Evolutionary conservation across 2,888 invertebrate genomes (phyloP).

Genomic region (Cacoxenus indagator): DNA sequence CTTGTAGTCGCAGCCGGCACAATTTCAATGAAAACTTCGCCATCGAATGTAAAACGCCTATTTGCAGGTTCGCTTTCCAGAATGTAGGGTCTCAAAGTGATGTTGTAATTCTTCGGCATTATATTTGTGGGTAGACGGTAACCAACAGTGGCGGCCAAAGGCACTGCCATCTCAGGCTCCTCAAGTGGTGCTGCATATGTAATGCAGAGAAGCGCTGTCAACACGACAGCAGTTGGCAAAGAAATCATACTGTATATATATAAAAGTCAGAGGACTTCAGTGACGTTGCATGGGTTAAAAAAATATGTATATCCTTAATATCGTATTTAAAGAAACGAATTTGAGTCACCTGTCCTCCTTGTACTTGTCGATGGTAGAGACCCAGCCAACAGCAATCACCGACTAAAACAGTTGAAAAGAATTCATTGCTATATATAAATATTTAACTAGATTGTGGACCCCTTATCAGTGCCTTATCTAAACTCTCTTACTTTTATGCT

Average conservation of each 20-base stretch:
- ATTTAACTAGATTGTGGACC: neutral
- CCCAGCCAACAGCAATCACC: no score
- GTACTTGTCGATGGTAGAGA: no score
- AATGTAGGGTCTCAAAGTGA: conserved; percentile 73
- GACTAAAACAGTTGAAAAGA: neutral
- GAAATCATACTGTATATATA: conserved; percentile 38
- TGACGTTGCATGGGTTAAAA: neutral
- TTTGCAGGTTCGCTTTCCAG: conserved; percentile 51
- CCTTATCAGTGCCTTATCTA: neutral
- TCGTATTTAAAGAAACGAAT: no score
- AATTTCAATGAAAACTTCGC: conserved; percentile 71
- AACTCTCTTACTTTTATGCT: neutral
- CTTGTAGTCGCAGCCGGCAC: conserved; percentile 66
- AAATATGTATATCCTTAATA: neutral
- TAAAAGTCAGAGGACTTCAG: neutral
- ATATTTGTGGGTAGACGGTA: conserved; percentile 67
- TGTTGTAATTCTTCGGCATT: conserved; percentile 73
- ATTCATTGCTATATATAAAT: neutral
- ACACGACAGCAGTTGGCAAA: conserved; percentile 40
- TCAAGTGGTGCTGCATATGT: conserved; percentile 38
- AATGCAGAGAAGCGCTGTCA: conserved; percentile 45
- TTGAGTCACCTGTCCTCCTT: no score
- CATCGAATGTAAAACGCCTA: conserved; percentile 66
- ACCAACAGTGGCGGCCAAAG: conserved; percentile 28
- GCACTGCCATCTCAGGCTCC: conserved; percentile 25